These are phyloP conservation scores for Drosophila novamexicana DNA, from an alignment of 1,140 invertebrate genomes.

Conservation along the genomic window DNA sequence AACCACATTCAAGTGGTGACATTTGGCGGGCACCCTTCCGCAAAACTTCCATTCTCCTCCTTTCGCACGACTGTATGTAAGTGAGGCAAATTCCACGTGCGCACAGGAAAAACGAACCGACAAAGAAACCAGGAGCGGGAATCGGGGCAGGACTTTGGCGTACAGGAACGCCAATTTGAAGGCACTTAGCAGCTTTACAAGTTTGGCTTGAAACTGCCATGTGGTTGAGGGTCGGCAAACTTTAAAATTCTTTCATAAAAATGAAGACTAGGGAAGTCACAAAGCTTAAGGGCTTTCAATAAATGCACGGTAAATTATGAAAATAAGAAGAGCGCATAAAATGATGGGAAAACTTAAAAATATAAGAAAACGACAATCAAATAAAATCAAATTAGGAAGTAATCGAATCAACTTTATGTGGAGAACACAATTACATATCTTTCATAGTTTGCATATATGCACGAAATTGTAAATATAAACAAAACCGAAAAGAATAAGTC, in stretches of 20 bases:
- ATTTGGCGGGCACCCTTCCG: slow-evolving; percentile 4
- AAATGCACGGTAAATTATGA: slow-evolving; percentile 1
- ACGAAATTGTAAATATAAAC: too few species aligned
- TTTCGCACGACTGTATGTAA: too few species aligned
- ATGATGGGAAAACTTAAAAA: neutral
- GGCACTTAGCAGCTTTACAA: slow-evolving; percentile 45
- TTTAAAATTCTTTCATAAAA: neutral
- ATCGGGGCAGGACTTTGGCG: slow-evolving; percentile 22
- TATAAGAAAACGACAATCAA: neutral
- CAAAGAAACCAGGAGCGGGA: neutral
- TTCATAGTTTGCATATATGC: too few species aligned
- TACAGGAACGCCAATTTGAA: slow-evolving; percentile 35
- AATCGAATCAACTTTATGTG: too few species aligned
- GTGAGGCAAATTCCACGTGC: slow-evolving; percentile 8
- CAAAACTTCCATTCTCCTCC: too few species aligned
- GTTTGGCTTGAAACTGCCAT: slow-evolving; percentile 13
- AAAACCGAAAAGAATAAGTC: too few species aligned
- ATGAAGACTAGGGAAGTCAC: neutral
- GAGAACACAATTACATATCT: too few species aligned
- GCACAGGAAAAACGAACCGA: neutral
- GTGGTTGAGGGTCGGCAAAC: slow-evolving; percentile 1
- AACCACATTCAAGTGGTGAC: slow-evolving; percentile 28
- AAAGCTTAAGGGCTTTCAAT: neutral
- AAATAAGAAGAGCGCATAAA: neutral
- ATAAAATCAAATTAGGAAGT: neutral